phyloP scores from a whole-genome alignment of 2,888 invertebrate genomes.

The Parnassius smintheus region DNA sequence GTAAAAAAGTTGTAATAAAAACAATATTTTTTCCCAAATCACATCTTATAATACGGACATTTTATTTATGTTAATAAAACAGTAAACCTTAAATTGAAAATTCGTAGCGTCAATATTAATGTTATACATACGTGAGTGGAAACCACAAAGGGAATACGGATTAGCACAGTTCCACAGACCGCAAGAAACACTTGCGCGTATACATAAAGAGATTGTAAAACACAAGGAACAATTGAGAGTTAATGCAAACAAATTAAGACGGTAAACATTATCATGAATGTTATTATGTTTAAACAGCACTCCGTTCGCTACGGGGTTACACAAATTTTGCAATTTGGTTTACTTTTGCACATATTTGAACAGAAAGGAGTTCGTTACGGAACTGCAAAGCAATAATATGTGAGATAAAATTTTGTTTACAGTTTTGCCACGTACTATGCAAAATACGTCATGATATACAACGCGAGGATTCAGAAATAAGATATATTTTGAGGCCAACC shows the following conservation, averaged over 20 bases:
- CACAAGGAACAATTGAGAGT: conserved; percentile 2
- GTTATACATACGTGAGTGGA: background rate
- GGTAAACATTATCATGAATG: conserved; percentile 6
- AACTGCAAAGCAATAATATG: too few species aligned
- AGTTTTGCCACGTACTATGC: background rate
- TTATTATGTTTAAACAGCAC: conserved; percentile 10
- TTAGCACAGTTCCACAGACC: background rate
- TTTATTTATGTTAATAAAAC: too few species aligned
- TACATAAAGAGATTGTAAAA: conserved; percentile 1
- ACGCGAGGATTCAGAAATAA: background rate
- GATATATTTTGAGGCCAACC: background rate
- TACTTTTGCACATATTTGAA: background rate
- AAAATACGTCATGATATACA: background rate
- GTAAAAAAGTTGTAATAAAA: too few species aligned
- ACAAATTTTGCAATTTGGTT: background rate
- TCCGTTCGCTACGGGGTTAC: background rate
- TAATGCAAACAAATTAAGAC: conserved; percentile 15
- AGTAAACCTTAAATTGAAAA: too few species aligned
- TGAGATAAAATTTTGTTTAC: too few species aligned
- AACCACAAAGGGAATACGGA: background rate
- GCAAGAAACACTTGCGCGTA: background rate
- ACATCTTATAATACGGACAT: too few species aligned
- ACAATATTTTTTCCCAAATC: too few species aligned
- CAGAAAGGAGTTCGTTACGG: background rate
- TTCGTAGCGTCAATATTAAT: background rate